Percentiles rank a stretch among this genome's conserved stretches.
Conservation (phyloP, 2,113 vertebrate genomes). For the Morphnarchus princeps region DNA sequence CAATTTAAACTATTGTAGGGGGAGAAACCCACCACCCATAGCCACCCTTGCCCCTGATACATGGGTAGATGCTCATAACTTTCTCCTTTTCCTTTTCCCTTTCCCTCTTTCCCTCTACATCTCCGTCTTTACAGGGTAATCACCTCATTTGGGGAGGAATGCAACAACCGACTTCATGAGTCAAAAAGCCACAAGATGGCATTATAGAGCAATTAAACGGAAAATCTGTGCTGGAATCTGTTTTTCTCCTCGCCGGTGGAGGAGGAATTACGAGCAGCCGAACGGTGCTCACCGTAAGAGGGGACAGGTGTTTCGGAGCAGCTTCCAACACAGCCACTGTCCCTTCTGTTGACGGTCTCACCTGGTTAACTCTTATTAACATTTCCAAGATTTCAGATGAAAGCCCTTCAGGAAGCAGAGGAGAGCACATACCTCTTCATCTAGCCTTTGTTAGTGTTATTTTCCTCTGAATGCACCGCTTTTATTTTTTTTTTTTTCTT, state of each 20-base stretch:
- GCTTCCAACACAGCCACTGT: slow-evolving; percentile 3
- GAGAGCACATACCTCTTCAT: not conserved
- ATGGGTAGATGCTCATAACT: not conserved
- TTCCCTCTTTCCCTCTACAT: not conserved
- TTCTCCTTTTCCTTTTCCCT: not conserved
- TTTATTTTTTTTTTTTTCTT: accelerated
- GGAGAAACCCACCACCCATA: not conserved
- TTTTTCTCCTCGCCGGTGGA: not conserved
- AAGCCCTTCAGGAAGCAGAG: not conserved
- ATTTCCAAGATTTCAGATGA: slow-evolving; percentile 23
- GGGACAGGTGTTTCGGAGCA: slow-evolving; percentile 12
- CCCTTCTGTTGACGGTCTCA: slow-evolving; percentile 52
- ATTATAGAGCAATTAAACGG: slow-evolving; percentile 61
- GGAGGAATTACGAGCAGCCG: not conserved
- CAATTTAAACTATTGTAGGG: not conserved
- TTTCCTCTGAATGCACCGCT: not conserved
- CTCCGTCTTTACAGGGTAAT: not conserved
- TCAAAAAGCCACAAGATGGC: slow-evolving; percentile 66
- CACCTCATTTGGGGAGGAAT: not conserved
- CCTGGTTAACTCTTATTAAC: slow-evolving; percentile 61
- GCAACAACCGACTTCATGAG: not conserved
- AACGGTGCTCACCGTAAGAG: not conserved
- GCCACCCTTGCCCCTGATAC: no score
- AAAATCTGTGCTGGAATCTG: not conserved
- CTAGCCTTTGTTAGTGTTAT: not conserved